phyloP scores from a whole-genome alignment of 2,888 invertebrate species.

The Orthonevra nobilis region DNA sequence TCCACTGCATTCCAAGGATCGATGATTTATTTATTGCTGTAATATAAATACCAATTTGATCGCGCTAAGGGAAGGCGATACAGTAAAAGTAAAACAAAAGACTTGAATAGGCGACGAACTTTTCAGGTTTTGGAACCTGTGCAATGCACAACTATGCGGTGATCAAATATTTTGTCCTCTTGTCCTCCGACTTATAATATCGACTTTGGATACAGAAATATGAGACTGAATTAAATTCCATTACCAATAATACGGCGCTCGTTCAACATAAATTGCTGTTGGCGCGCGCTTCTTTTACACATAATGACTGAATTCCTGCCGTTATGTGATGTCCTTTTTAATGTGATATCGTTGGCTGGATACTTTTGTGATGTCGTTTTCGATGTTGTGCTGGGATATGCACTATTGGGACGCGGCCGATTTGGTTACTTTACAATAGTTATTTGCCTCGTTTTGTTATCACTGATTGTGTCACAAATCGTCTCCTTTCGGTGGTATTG shows the following conservation, averaged over 20 bases:
- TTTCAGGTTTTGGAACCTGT: no score
- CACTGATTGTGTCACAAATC: constrained; percentile 88
- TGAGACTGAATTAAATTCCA: constrained; percentile 45
- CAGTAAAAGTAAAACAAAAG: constrained; percentile 37
- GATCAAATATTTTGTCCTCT: no score
- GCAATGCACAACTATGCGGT: no score
- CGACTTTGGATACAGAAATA: constrained; percentile 5
- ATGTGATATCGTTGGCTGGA: constrained; percentile 92
- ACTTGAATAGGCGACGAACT: constrained; percentile 32
- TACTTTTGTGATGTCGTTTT: constrained; percentile 96
- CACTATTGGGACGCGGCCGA: constrained; percentile 86
- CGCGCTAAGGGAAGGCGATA: no score
- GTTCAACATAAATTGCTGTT: neutral
- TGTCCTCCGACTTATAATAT: no score
- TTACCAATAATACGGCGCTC: neutral
- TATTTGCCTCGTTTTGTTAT: constrained; percentile 86
- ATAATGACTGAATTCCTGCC: constrained; percentile 91
- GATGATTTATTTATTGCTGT: no score
- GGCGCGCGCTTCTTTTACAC: no score
- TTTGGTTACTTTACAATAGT: constrained; percentile 85
- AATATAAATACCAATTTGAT: no score
- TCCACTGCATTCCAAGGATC: constrained; percentile 53
- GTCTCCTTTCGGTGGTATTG: constrained; percentile 89
- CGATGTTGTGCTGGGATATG: constrained; percentile 92
- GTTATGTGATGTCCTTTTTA: constrained; percentile 94